phyloP scores from a whole-genome alignment of 1,140 invertebrate genomes.

The Lepidurus apus region DNA sequence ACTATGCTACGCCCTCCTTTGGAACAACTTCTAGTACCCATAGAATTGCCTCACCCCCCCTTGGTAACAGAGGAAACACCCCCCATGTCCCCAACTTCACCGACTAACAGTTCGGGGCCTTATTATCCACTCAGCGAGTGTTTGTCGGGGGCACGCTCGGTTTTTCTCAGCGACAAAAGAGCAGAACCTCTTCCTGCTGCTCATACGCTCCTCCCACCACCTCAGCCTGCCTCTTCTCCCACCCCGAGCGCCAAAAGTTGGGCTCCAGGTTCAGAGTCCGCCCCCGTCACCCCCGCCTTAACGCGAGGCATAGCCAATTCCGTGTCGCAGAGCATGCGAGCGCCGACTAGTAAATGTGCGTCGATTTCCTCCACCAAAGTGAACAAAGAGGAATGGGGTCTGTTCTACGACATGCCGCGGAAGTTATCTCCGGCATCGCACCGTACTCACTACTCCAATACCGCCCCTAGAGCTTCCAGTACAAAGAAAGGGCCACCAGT shows the following conservation, averaged over 20 bases:
- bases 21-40: constrained; percentile 25
- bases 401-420: constrained; percentile 31
- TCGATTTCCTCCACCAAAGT: background rate
- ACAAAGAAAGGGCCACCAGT: constrained; percentile 45
- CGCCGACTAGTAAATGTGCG: background rate
- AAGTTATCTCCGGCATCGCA: constrained; percentile 6
- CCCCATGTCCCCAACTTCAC: constrained; percentile 43
- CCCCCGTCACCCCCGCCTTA: constrained; percentile 29
- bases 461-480: background rate
- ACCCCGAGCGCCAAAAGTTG: constrained; percentile 21
- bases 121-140: constrained; percentile 69
- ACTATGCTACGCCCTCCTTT: constrained; percentile 32
- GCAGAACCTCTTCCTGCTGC: background rate
- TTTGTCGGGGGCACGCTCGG: constrained; percentile 63
- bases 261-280: constrained; percentile 24
- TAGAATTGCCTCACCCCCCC: constrained; percentile 33
- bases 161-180: constrained; percentile 22
- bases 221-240: constrained; percentile 22
- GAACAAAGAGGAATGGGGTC: constrained; percentile 27
- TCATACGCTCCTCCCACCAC: background rate
- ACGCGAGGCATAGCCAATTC: constrained; percentile 29
- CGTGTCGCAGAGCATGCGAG: constrained; percentile 29
- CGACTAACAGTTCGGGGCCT: constrained; percentile 41
- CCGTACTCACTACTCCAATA: background rate
- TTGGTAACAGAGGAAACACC: constrained; percentile 41